Evolutionary conservation across 2,113 vertebrate species (phyloP).

Genomic region (Etheostoma spectabile): DNA sequence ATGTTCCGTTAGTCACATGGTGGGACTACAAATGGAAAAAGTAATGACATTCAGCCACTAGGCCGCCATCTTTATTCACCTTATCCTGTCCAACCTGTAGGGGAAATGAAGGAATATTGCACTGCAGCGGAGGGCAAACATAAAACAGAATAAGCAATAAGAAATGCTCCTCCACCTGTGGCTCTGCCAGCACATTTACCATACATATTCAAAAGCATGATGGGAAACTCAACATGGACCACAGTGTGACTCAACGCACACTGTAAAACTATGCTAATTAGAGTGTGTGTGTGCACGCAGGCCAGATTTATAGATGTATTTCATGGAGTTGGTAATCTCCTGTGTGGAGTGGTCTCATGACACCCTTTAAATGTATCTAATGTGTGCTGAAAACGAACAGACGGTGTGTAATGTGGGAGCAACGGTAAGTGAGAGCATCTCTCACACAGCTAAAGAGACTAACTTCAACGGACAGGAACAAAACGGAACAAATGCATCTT

Average conservation of each 20-base stretch:
- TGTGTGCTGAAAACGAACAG: not conserved
- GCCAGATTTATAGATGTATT: not conserved
- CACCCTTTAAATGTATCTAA: not conserved
- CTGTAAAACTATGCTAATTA: slow-evolving; percentile 27
- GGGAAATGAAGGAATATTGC: slow-evolving; percentile 18
- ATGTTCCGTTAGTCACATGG: not conserved
- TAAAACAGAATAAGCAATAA: slow-evolving; percentile 52
- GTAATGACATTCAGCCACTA: slow-evolving; percentile 27
- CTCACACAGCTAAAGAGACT: not conserved
- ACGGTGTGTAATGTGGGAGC: not conserved
- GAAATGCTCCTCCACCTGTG: slow-evolving; percentile 42
- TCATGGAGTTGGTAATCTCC: slow-evolving; percentile 9
- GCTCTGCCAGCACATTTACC: slow-evolving; percentile 20
- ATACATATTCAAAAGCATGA: slow-evolving; percentile 60
- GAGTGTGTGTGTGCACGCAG: not conserved
- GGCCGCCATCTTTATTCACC: slow-evolving; percentile 29
- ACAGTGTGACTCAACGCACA: slow-evolving; percentile 28
- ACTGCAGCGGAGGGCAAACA: slow-evolving; percentile 42
- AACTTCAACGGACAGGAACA: not conserved
- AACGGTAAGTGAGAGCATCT: not conserved
- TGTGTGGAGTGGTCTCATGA: not conserved
- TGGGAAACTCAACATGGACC: slow-evolving; percentile 28
- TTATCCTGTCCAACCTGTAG: slow-evolving; percentile 12
- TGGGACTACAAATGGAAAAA: slow-evolving; percentile 14
- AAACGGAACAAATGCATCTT: not conserved